phyloP scores from a whole-genome alignment of 2,113 vertebrate species.

The Thunnus maccoyii region DNA sequence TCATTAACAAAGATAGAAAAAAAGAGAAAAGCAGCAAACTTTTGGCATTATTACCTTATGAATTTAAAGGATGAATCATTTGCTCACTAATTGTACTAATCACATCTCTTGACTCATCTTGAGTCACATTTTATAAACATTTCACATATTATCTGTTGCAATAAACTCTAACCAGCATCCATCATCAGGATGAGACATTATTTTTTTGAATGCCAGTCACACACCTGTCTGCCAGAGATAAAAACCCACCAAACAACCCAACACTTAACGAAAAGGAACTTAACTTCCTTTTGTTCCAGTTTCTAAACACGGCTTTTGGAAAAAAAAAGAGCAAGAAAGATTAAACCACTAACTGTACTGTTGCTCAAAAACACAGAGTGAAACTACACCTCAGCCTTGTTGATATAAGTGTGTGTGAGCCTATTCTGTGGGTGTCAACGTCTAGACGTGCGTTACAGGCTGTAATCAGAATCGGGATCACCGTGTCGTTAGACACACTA shows the following conservation, averaged over 20 bases:
- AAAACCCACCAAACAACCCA: slow-evolving; percentile 24
- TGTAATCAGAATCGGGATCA: slow-evolving; percentile 41
- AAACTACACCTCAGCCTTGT: background rate
- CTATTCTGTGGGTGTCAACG: slow-evolving; percentile 9
- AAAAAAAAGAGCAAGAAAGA: background rate
- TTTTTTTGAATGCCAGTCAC: background rate
- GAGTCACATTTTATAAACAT: too few relatives aligned
- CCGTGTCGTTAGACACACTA: background rate
- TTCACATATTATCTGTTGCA: too few relatives aligned
- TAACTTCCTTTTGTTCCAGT: slow-evolving; percentile 14
- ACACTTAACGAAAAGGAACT: background rate
- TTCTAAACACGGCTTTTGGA: slow-evolving; percentile 4
- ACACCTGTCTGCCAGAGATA: slow-evolving; percentile 14
- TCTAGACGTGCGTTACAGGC: slow-evolving; percentile 40
- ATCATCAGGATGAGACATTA: too few relatives aligned
- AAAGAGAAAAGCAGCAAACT: too few relatives aligned
- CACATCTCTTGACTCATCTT: too few relatives aligned
- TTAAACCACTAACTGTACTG: background rate
- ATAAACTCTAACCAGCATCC: too few relatives aligned
- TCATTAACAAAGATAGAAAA: too few relatives aligned
- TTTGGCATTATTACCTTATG: too few relatives aligned
- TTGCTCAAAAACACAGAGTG: background rate
- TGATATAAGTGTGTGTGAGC: background rate
- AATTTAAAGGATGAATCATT: too few relatives aligned
- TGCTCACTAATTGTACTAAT: too few relatives aligned